Conservation (phyloP, 1,140 invertebrate genomes). For the Gyrodactylus bullatarudis region DNA sequence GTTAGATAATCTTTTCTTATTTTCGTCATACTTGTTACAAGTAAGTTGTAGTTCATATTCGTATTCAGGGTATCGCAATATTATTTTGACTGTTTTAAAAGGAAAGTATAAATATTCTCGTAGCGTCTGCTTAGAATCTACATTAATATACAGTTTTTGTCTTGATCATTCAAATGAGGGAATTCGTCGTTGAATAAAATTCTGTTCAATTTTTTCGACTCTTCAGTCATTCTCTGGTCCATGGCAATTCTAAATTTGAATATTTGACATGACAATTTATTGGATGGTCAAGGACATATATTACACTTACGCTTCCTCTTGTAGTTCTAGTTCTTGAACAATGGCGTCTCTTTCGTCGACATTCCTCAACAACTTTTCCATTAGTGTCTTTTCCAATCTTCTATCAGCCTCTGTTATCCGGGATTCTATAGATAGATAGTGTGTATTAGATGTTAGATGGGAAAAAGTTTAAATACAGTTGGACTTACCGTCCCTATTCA, state of each 20-base stretch:
- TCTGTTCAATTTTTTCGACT: background rate
- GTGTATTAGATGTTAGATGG: background rate
- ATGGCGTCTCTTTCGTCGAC: background rate
- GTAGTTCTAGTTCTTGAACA: background rate
- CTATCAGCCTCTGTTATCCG: background rate
- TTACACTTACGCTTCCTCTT: background rate
- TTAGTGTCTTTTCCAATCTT: background rate
- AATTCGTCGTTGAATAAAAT: background rate
- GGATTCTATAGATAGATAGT: background rate
- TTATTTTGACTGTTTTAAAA: too few species aligned
- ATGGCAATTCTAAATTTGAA: background rate
- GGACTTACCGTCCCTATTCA: background rate
- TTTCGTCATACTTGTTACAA: too few species aligned
- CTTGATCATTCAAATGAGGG: background rate
- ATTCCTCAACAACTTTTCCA: background rate
- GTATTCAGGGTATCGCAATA: too few species aligned
- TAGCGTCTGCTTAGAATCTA: too few species aligned
- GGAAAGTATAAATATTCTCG: too few species aligned
- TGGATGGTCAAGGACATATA: too few species aligned
- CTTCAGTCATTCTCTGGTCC: background rate
- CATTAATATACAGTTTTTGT: background rate
- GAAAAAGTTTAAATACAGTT: too few species aligned
- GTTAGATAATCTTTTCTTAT: too few species aligned
- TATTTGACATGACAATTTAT: background rate
- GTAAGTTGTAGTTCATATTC: too few species aligned